Percentiles rank a stretch among this genome's conserved stretches.
Conservation (phyloP, 2,797 vertebrate genomes). For the Toxotes lorentzi region DNA sequence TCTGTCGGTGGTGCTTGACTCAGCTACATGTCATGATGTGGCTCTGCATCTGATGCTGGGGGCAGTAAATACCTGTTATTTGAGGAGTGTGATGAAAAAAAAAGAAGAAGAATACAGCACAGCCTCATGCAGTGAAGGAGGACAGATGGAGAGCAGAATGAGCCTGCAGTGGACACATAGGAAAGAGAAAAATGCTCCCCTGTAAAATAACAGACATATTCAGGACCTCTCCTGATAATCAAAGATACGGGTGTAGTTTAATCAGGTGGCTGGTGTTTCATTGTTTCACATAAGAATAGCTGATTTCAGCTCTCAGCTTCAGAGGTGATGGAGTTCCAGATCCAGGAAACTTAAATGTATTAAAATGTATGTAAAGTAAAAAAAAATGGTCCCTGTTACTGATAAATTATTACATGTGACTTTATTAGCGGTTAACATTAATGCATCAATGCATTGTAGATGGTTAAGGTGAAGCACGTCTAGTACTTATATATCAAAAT, state of each 20-base stretch:
- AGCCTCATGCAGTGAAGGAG: conserved; percentile 19
- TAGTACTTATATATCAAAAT: not conserved
- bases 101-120: conserved; percentile 15
- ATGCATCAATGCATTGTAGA: not conserved
- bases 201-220: conserved; percentile 1
- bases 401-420: not conserved
- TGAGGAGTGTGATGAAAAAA: conserved; percentile 35
- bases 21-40: conserved; percentile 10
- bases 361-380: not conserved
- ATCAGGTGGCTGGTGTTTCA: not conserved
- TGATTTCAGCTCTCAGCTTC: not conserved
- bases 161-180: conserved; percentile 10
- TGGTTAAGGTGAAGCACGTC: not conserved
- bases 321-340: not conserved
- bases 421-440: not conserved
- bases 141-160: not conserved
- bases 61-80: conserved; percentile 34
- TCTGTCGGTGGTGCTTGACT: conserved; percentile 13
- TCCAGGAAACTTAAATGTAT: not conserved
- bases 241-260: conserved; percentile 6
- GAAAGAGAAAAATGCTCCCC: conserved; percentile 10
- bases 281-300: not conserved
- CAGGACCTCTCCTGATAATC: conserved; percentile 1
- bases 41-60: conserved; percentile 39
- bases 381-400: not conserved